Evolutionary conservation across 2,113 vertebrate genomes (phyloP).

Genomic region (Etia nguti): DNA sequence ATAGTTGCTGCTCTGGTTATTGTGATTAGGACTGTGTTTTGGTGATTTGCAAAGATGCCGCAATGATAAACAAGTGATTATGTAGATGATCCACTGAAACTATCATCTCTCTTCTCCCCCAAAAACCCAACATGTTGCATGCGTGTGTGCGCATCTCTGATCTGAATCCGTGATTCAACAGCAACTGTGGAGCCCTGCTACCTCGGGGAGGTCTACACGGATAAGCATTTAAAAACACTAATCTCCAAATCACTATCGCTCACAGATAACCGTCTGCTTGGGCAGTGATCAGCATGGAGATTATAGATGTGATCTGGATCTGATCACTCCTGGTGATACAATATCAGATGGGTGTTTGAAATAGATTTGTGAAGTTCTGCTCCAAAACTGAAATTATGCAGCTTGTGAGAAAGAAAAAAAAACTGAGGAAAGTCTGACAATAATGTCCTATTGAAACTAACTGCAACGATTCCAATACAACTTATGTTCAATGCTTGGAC

Average conservation of each 20-base stretch:
- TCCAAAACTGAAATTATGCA: slow-evolving; percentile 26
- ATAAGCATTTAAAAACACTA: slow-evolving; percentile 64
- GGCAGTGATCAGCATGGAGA: slow-evolving; percentile 54
- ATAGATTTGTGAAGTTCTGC: slow-evolving; percentile 26
- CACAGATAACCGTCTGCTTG: slow-evolving; percentile 51
- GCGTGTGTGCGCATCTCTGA: slow-evolving; percentile 16
- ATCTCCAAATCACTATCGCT: slow-evolving; percentile 52
- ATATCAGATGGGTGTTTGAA: slow-evolving; percentile 29
- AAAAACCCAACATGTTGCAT: slow-evolving; percentile 35
- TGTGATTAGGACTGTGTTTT: slow-evolving; percentile 50
- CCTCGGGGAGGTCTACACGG: slow-evolving; percentile 55
- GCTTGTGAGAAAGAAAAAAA: background rate
- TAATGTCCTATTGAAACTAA: background rate
- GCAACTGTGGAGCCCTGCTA: slow-evolving; percentile 16
- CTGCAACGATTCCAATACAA: background rate
- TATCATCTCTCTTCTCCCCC: background rate
- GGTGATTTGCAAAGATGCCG: slow-evolving; percentile 50
- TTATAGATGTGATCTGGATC: slow-evolving; percentile 51
- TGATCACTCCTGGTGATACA: slow-evolving; percentile 43
- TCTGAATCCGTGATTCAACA: background rate
- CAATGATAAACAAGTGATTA: slow-evolving; percentile 61
- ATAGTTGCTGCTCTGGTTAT: slow-evolving; percentile 33
- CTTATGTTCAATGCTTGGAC: background rate
- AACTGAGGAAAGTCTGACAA: background rate
- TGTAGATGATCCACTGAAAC: slow-evolving; percentile 46